phyloP scores from a whole-genome alignment of 2,888 invertebrate species.

The Colletes collaris region DNA sequence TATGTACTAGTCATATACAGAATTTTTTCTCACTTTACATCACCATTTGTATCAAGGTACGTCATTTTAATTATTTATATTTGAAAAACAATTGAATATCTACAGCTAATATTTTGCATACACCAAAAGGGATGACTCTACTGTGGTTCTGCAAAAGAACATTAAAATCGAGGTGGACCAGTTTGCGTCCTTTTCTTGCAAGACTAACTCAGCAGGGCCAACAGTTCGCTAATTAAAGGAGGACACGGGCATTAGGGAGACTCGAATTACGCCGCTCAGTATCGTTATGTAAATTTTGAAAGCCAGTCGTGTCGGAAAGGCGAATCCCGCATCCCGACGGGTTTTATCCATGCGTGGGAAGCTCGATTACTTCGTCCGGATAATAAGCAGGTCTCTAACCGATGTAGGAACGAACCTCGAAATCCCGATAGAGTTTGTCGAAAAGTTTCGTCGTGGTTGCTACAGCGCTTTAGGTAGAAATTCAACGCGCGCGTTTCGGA shows the following conservation, averaged over 20 bases:
- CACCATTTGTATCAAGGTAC: too few species aligned
- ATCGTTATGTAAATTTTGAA: slow-evolving; percentile 49
- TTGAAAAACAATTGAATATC: too few species aligned
- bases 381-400: slow-evolving; percentile 62
- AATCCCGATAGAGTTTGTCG: slow-evolving; percentile 53
- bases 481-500: neutral
- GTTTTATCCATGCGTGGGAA: slow-evolving; percentile 35
- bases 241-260: neutral
- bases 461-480: neutral
- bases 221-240: slow-evolving; percentile 40
- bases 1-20: too few species aligned
- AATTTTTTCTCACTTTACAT: too few species aligned
- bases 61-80: too few species aligned
- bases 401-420: slow-evolving; percentile 43
- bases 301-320: slow-evolving; percentile 9
- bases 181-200: neutral
- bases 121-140: too few species aligned
- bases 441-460: slow-evolving; percentile 39
- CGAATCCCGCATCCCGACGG: slow-evolving; percentile 7
- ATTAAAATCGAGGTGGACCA: too few species aligned
- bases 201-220: neutral
- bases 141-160: too few species aligned
- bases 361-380: slow-evolving; percentile 46
- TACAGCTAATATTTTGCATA: too few species aligned
- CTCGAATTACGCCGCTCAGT: slow-evolving; percentile 17